Evolutionary conservation across 2,113 vertebrate species (phyloP).

Genomic region (Blennius ocellaris): DNA sequence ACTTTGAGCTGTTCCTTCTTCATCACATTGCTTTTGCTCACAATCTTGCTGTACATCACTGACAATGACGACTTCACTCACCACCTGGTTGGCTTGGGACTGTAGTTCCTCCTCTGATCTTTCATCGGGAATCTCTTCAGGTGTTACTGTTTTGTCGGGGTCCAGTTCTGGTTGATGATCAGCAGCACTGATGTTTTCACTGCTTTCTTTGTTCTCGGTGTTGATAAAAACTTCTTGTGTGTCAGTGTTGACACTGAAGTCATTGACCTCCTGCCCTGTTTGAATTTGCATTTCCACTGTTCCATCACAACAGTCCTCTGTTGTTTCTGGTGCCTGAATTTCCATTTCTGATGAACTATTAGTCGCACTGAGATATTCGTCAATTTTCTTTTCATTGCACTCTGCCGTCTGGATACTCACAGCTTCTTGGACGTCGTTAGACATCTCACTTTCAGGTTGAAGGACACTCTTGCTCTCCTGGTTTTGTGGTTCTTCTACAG

Average conservation of each 20-base stretch:
- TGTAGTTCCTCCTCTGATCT: slow-evolving; percentile 5
- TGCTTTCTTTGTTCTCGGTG: slow-evolving; percentile 6
- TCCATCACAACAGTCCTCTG: too few relatives aligned
- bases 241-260: slow-evolving; percentile 1
- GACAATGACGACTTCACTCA: slow-evolving; percentile 10
- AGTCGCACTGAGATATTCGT: neutral
- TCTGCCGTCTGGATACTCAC: slow-evolving; percentile 1
- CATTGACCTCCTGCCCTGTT: neutral
- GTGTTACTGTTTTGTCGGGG: neutral
- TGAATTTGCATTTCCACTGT: too few relatives aligned
- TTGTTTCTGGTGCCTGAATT: neutral
- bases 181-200: neutral
- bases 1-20: neutral
- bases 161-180: slow-evolving; percentile 31
- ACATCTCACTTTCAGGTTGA: neutral
- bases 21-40: slow-evolving; percentile 16
- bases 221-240: neutral
- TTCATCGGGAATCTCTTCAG: slow-evolving; percentile 13
- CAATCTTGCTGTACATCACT: slow-evolving; percentile 4
- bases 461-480: slow-evolving; percentile 3
- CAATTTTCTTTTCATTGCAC: slow-evolving; percentile 13
- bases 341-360: slow-evolving; percentile 19
- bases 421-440: slow-evolving; percentile 23
- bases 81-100: slow-evolving; percentile 2
- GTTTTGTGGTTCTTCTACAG: slow-evolving; percentile 13